A percentile compares a stretch with the other conserved stretches of the same genome.
These are phyloP conservation scores for Reinhardtius hippoglossoides DNA, from an alignment of 2,113 vertebrate species.

Conservation along the genomic window DNA sequence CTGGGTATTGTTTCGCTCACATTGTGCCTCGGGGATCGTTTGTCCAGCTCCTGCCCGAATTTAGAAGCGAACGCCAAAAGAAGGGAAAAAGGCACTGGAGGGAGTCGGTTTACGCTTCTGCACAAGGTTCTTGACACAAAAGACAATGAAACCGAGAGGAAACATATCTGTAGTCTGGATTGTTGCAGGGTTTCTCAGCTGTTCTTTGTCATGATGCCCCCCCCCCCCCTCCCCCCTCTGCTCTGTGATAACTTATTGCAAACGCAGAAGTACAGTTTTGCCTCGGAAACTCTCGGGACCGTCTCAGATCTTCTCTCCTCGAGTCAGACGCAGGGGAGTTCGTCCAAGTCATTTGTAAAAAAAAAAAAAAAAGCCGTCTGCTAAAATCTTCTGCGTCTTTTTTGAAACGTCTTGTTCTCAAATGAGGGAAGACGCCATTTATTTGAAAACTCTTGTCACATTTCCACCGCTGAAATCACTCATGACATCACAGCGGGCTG, in stretches of 20 bases:
- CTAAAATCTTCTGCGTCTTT: conserved; percentile 24
- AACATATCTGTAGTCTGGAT: conserved; percentile 3
- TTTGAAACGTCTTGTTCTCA: conserved; percentile 53
- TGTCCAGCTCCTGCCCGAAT: conserved; percentile 22
- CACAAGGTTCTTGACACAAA: not conserved
- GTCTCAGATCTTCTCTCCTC: conserved; percentile 40
- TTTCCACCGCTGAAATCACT: conserved; percentile 13
- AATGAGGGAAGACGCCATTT: conserved; percentile 30
- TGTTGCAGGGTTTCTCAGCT: conserved; percentile 33
- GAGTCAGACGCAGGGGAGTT: conserved; percentile 8
- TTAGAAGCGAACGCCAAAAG: conserved; percentile 37
- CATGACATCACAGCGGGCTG: conserved; percentile 29
- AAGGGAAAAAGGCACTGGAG: conserved; percentile 9
- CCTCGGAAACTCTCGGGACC: conserved; percentile 40
- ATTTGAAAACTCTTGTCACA: conserved; percentile 27
- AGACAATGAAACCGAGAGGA: conserved; percentile 8
- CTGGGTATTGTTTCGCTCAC: conserved; percentile 56
- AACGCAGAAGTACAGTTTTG: conserved; percentile 34
- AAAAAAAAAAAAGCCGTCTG: conserved; percentile 16
- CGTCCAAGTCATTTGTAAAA: conserved; percentile 50
- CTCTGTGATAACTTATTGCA: conserved; percentile 19
- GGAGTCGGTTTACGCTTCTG: not conserved
- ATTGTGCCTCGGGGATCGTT: conserved; percentile 40
- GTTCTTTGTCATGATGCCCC: conserved; percentile 32
- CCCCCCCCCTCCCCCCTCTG: not conserved